These are phyloP conservation scores for Siphamia tubifer DNA, from an alignment of 2,113 vertebrate species.

Conservation along the genomic window DNA sequence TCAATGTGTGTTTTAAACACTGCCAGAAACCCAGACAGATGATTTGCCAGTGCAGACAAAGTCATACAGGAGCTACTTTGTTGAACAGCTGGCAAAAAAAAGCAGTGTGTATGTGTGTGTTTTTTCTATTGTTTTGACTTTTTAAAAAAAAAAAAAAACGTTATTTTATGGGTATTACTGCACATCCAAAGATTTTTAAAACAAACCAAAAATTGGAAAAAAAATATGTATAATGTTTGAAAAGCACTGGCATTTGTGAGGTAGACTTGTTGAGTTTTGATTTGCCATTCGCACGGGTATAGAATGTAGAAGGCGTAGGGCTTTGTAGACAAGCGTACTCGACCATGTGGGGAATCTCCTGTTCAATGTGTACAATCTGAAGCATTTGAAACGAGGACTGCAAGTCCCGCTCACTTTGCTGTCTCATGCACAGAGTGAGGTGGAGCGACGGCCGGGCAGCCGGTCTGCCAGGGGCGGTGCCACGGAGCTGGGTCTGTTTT, in stretches of 20 bases:
- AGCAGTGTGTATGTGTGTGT: slow-evolving; percentile 77
- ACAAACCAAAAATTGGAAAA: slow-evolving; percentile 76
- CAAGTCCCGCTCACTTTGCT: slow-evolving; percentile 76
- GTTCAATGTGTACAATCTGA: slow-evolving; percentile 80
- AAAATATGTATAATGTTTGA: slow-evolving; percentile 82
- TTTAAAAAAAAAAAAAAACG: slow-evolving; percentile 74
- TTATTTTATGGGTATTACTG: slow-evolving; percentile 87
- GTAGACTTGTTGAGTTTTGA: slow-evolving; percentile 79
- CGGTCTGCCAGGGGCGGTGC: slow-evolving; percentile 78
- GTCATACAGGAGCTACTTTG: slow-evolving; percentile 84
- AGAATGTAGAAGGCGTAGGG: slow-evolving; percentile 79
- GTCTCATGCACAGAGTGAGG: slow-evolving; percentile 71
- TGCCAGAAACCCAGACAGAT: slow-evolving; percentile 84
- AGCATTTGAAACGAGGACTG: slow-evolving; percentile 73
- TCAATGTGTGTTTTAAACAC: slow-evolving; percentile 89
- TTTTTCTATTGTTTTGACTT: slow-evolving; percentile 85
- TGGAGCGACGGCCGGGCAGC: slow-evolving; percentile 78
- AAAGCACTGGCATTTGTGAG: slow-evolving; percentile 91
- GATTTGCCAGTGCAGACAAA: slow-evolving; percentile 84
- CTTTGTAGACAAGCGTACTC: slow-evolving; percentile 81
- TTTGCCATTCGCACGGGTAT: slow-evolving; percentile 86
- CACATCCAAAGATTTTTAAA: slow-evolving; percentile 89
- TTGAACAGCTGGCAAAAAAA: slow-evolving; percentile 83
- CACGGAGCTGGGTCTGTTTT: slow-evolving; percentile 73
- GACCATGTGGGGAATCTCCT: slow-evolving; percentile 81